Conservation (phyloP, 35 echinoderm and acorn worm genomes). For the Lytechinus pictus region DNA sequence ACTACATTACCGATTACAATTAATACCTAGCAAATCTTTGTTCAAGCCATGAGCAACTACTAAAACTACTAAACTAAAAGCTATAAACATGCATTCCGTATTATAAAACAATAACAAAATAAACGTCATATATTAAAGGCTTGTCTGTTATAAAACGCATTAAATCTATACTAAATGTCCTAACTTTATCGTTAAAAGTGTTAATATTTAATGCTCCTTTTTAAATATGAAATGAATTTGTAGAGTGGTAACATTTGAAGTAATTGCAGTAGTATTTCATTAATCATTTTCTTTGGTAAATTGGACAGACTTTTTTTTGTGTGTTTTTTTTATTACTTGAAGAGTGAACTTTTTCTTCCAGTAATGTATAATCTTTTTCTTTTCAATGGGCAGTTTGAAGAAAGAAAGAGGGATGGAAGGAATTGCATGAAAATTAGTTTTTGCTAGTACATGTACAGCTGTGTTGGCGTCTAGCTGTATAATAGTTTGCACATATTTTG, state of each 20-base stretch:
- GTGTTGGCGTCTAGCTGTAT: neutral
- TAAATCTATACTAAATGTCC: neutral
- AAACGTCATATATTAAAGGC: neutral
- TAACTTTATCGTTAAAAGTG: neutral
- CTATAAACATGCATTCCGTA: neutral
- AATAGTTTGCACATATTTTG: neutral
- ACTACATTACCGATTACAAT: neutral
- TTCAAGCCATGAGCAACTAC: neutral
- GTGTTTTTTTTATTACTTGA: neutral
- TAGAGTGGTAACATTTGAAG: neutral
- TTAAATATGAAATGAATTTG: neutral
- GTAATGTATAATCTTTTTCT: neutral
- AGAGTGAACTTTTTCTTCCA: neutral
- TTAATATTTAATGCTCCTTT: neutral
- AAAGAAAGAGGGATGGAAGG: neutral
- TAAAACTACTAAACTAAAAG: neutral
- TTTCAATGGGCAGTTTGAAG: neutral
- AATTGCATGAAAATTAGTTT: slow-evolving; percentile 20
- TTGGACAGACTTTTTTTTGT: neutral
- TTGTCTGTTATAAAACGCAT: no score
- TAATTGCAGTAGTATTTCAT: neutral
- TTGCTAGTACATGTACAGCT: neutral
- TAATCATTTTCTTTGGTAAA: neutral
- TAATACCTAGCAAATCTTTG: neutral
- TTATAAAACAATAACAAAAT: neutral